phyloP scores from a whole-genome alignment of 2,113 vertebrate genomes.

The Uropsilus gracilis region DNA sequence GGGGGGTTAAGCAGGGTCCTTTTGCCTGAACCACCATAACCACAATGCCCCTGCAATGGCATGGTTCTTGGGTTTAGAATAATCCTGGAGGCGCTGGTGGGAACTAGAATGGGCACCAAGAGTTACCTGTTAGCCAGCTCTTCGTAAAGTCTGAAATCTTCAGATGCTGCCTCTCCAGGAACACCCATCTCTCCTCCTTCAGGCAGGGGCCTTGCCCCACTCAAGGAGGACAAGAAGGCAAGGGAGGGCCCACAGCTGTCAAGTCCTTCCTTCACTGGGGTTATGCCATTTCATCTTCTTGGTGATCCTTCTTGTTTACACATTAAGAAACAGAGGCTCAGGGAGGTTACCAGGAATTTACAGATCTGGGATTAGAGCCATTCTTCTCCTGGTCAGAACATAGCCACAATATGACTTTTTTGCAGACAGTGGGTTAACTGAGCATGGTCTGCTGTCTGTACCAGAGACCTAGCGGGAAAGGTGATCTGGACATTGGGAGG shows the following conservation, averaged over 20 bases:
- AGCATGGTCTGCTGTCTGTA: not conserved
- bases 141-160: not conserved
- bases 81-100: not conserved
- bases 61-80: not conserved
- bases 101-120: not conserved
- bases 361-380: not conserved
- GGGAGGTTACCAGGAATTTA: conserved; percentile 5
- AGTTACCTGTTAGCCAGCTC: not conserved
- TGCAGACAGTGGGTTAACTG: not conserved
- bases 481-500: not conserved
- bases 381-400: not conserved
- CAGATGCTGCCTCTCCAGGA: not conserved
- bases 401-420: not conserved
- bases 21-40: not conserved
- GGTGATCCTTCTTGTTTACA: not conserved
- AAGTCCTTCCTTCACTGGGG: not conserved
- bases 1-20: not conserved
- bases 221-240: not conserved
- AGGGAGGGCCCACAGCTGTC: not conserved
- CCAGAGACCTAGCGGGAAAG: not conserved
- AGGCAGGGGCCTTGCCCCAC: not conserved
- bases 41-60: not conserved
- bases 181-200: not conserved
- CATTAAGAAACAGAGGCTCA: not conserved
- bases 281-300: not conserved